These are phyloP conservation scores for Labroides dimidiatus DNA, from an alignment of 2,797 vertebrate species.

Conservation along the genomic window DNA sequence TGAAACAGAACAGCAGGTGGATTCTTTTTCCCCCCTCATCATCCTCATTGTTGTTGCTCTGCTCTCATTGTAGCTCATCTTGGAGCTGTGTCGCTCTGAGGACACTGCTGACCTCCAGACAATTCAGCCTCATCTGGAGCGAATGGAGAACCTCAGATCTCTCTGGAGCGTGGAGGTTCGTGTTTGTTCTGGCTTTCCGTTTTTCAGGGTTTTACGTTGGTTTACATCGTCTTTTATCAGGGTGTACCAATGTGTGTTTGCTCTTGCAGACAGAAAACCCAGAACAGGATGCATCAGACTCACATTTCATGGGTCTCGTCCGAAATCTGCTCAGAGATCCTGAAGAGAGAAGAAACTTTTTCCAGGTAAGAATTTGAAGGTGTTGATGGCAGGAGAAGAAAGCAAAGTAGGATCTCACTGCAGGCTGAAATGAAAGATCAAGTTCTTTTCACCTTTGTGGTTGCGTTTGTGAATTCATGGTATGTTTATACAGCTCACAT, in stretches of 20 bases:
- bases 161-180: conserved; percentile 73
- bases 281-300: conserved; percentile 70
- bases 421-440: too few relatives aligned
- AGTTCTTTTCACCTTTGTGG: too few relatives aligned
- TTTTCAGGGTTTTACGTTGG: not conserved
- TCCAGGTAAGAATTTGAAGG: conserved; percentile 56
- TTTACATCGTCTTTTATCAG: not conserved
- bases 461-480: not conserved
- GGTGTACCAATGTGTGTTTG: not conserved
- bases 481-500: not conserved
- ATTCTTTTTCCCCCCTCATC: not conserved
- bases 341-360: conserved; percentile 74
- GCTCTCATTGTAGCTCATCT: conserved; percentile 69
- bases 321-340: conserved; percentile 75
- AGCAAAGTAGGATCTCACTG: too few relatives aligned
- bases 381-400: too few relatives aligned
- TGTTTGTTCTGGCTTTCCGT: not conserved
- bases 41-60: not conserved
- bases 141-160: conserved; percentile 74
- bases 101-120: conserved; percentile 65
- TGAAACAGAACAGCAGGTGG: too few relatives aligned
- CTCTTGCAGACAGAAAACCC: conserved; percentile 53
- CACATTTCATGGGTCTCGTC: conserved; percentile 83
- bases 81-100: conserved; percentile 77
- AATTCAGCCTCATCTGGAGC: conserved; percentile 79